Evolutionary conservation across 2,888 invertebrate species (phyloP).

Genomic region (Scaptomyza caliginosa): DNA sequence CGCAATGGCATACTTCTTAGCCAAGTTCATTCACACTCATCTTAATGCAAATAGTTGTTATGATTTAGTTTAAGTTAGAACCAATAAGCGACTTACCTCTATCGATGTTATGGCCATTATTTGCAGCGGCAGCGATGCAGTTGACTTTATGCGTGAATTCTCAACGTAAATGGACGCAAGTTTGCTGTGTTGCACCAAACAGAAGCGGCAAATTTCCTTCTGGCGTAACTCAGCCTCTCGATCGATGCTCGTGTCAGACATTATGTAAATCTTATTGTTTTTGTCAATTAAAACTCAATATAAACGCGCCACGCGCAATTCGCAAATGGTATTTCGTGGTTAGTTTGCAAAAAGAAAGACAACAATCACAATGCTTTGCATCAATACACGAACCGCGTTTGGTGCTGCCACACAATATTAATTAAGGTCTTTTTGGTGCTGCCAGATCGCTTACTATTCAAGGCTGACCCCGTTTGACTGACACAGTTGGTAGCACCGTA

Average conservation of each 20-base stretch:
- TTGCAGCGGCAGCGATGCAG: constrained; percentile 89
- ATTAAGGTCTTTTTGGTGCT: constrained; percentile 15
- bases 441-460: constrained; percentile 18
- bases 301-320: constrained; percentile 1
- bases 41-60: constrained; percentile 5
- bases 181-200: constrained; percentile 87
- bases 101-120: constrained; percentile 91
- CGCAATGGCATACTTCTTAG: constrained; percentile 52
- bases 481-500: too few species aligned
- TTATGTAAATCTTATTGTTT: constrained; percentile 16
- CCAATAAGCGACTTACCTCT: constrained; percentile 86
- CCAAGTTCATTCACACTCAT: constrained; percentile 44
- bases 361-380: constrained; percentile 43
- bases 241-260: constrained; percentile 34
- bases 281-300: neutral
- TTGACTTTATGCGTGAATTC: constrained; percentile 86
- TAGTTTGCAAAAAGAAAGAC: constrained; percentile 15
- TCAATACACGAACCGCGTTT: constrained; percentile 54
- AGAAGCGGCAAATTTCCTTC: constrained; percentile 90
- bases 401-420: constrained; percentile 33
- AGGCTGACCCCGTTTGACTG: too few species aligned
- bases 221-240: constrained; percentile 85
- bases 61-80: constrained; percentile 56
- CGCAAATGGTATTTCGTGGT: constrained; percentile 15
- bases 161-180: constrained; percentile 88